Conservation (phyloP, 2,113 vertebrate species). For the Carassius auratus region DNA sequence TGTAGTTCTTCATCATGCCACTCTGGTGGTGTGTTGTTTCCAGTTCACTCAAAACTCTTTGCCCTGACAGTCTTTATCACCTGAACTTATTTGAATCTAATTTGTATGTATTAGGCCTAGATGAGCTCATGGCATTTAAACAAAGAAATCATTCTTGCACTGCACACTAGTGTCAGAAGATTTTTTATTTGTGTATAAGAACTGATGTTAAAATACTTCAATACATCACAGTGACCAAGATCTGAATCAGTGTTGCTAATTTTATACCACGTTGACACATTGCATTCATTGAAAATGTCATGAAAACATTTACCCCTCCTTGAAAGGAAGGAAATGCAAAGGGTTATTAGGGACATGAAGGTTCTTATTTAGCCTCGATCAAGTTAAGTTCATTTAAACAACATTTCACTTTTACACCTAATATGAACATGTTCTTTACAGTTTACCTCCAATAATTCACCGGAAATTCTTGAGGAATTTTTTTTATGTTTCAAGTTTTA, state of each 20-base stretch:
- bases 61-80: neutral
- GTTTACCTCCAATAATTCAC: no score
- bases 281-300: constrained; percentile 16
- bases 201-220: neutral
- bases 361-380: neutral
- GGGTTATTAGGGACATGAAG: neutral
- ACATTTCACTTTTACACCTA: no score
- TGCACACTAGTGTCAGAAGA: neutral
- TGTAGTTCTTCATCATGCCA: neutral
- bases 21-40: neutral
- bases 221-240: neutral
- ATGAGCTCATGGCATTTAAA: neutral
- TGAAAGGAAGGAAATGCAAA: constrained; percentile 18
- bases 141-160: neutral
- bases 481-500: no score
- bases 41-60: neutral
- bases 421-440: no score
- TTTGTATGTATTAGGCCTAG: neutral
- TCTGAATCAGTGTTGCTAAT: neutral
- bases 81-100: neutral
- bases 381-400: neutral
- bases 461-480: no score
- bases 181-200: neutral
- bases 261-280: neutral
- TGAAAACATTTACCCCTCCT: neutral